Base-by-base conservation (phyloP, 1,140 invertebrate genomes). In the Antheraea mylitta region DNA sequence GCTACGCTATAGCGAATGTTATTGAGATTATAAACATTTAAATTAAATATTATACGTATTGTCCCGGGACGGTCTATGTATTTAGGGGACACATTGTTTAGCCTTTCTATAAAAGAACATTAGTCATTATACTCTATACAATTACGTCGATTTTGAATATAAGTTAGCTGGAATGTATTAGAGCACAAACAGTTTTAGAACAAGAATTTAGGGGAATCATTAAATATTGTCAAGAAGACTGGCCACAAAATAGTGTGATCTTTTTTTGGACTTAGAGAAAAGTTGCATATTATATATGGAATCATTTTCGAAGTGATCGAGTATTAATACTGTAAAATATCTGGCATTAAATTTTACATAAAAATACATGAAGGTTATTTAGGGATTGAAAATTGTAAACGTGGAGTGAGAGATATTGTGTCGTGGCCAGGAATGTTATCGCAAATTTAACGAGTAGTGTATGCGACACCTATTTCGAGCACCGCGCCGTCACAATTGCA, bases 81-180 rank as follows among this genome's bases (percentile, higher is more conserved):
- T 70, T 73, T 92, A 45, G 81, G 88, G 64, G 90, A 93, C 79
- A 83, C 83, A 18, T 80, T 90, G 72, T 86, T 89, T 69, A 67
- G 92, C 76, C 73, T 80, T 7, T 70, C 79, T 3, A 42, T 75
- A 11, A 42, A 11, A 66, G 64, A 70, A 11, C 69, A 76, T 5
- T 7, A 72, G 58, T 67, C 75, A 70, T 3, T 19, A 72, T 38
- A 69, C 70, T 58, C 10, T 74, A 37, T 19, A 70, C 11, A 42
- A 61, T 59, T 68, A 70, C 37, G 42, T 74, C 10, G 59, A 64
- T 13, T 69, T 73, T 7, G 70, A 62, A 42, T 13, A 68, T 8
- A 67, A 64, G 22, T 13, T 70, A 70, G 61, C 36, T 68, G 42
- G 58, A 36, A 19, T n/a, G 48, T 6, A 36, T 70, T 18, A 70